Evolutionary conservation across 2,888 invertebrate species (phyloP), one percentile per base, ranked within the genome.

Genomic region (Exocentrus adspersus): DNA sequence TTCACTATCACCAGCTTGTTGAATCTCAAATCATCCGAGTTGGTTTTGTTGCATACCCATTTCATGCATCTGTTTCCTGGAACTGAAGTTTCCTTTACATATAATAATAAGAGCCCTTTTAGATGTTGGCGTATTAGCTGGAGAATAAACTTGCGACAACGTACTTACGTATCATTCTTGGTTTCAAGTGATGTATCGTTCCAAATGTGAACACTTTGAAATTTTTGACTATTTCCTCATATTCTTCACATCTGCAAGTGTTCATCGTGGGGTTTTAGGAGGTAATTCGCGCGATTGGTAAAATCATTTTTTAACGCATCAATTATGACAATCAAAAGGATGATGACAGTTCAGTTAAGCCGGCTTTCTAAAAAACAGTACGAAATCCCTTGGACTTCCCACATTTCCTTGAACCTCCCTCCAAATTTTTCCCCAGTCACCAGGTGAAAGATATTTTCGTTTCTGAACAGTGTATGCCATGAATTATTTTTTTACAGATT

Each of bases 401-500:
- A n/a, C n/a, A n/a, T n/a, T n/a, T n/a, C n/a, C n/a, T n/a, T n/a
- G n/a, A n/a, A n/a, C n/a, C n/a, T n/a, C n/a, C n/a, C n/a, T n/a
- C n/a, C n/a, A n/a, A n/a, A n/a, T n/a, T n/a, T n/a, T n/a, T n/a
- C n/a, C n/a, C n/a, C n/a, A n/a, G n/a, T n/a, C n/a, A n/a, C n/a
- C n/a, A n/a, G n/a, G n/a, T n/a, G n/a, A n/a, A n/a, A n/a, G n/a
- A n/a, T n/a, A n/a, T n/a, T n/a, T n/a, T n/a, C n/a, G n/a, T n/a
- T n/a, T n/a, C n/a, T n/a, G n/a, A n/a, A n/a, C n/a, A n/a, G n/a
- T n/a, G n/a, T n/a, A n/a, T n/a, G n/a, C n/a, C n/a, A n/a, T n/a
- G n/a, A n/a, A n/a, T 50, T 10, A 12, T 12, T 42, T 52, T 54
- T 16, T 70, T 69, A 24, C 80, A 86, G 86, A 79, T 86, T 62